Conservation (phyloP, 2,888 invertebrate species). For the Ligdia adustata region DNA sequence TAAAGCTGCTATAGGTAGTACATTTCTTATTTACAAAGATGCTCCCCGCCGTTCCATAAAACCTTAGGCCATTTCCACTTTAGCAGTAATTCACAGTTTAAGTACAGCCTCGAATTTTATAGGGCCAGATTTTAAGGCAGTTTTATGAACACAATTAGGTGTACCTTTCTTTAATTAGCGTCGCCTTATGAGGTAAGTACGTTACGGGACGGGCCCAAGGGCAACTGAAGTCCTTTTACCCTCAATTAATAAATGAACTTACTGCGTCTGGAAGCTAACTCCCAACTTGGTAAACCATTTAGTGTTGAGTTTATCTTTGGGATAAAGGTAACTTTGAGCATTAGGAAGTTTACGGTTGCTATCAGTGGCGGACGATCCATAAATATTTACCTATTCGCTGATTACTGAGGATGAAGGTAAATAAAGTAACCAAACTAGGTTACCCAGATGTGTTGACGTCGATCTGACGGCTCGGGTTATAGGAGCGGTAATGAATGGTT, state of each 20-base stretch:
- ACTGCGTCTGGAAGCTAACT: conserved; percentile 31
- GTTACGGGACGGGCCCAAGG: conserved; percentile 31
- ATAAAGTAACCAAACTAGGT: conserved; percentile 11
- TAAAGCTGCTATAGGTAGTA: too few species aligned
- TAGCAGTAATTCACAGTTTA: conserved; percentile 15
- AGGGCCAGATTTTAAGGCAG: conserved; percentile 19
- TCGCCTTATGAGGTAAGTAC: conserved; percentile 21
- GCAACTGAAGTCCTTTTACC: conserved; percentile 39
- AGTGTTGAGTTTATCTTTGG: conserved; percentile 46
- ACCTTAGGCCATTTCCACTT: conserved; percentile 12
- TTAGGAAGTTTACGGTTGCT: conserved; percentile 31
- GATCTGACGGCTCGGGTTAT: not conserved
- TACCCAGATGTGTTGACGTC: conserved; percentile 3
- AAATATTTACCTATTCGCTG: conserved; percentile 30
- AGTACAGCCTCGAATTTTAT: conserved; percentile 16
- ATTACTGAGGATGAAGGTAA: conserved; percentile 17
- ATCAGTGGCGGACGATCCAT: conserved; percentile 25
- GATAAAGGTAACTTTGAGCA: conserved; percentile 38
- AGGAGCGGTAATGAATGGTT: not conserved
- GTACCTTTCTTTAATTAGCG: conserved; percentile 25
- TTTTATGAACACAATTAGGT: conserved; percentile 22
- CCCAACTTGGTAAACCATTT: conserved; percentile 44
- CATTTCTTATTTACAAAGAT: conserved; percentile 3
- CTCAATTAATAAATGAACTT: conserved; percentile 49
- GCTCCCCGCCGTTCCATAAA: conserved; percentile 10